These are phyloP conservation scores for Aurelia coerulea DNA, from an alignment of 30 jellyfish, hydroid and myxozoan species.

Conservation along the genomic window DNA sequence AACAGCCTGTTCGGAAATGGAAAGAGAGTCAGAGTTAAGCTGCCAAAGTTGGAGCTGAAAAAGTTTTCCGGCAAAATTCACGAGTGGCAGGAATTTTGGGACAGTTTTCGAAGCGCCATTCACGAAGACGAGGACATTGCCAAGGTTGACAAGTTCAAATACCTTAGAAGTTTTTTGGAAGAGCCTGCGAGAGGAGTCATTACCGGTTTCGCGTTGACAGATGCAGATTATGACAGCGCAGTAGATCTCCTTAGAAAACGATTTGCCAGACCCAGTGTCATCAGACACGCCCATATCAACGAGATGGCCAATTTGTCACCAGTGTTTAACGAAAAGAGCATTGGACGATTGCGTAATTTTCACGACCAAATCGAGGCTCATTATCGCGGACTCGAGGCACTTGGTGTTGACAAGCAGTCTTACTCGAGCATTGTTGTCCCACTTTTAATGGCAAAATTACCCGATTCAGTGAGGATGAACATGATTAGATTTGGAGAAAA, in stretches of 20 bases:
- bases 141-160: conserved; percentile 28
- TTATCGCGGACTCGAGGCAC: no score
- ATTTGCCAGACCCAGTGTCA: conserved; percentile 9
- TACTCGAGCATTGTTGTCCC: conserved; percentile 22
- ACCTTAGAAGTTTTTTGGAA: conserved; percentile 22
- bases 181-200: conserved; percentile 39
- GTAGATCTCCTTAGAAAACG: conserved; percentile 15
- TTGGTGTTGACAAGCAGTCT: neutral
- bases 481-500: conserved; percentile 18
- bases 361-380: no score
- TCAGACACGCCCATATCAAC: no score
- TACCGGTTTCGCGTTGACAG: conserved; percentile 33
- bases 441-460: conserved; percentile 11
- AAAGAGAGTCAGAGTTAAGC: conserved; percentile 15
- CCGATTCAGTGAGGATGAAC: conserved; percentile 8
- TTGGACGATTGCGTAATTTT: conserved; percentile 11
- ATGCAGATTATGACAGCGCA: conserved; percentile 26
- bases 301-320: neutral
- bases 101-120: conserved; percentile 29
- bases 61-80: conserved; percentile 30
- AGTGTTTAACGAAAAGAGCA: conserved; percentile 10
- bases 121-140: conserved; percentile 33
- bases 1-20: neutral
- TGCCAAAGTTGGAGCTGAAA: neutral
- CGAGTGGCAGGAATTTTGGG: neutral